Evolutionary conservation across 1,140 invertebrate species (phyloP), one percentile per base, ranked within the genome.

Genomic region (Halictus rubicundus): DNA sequence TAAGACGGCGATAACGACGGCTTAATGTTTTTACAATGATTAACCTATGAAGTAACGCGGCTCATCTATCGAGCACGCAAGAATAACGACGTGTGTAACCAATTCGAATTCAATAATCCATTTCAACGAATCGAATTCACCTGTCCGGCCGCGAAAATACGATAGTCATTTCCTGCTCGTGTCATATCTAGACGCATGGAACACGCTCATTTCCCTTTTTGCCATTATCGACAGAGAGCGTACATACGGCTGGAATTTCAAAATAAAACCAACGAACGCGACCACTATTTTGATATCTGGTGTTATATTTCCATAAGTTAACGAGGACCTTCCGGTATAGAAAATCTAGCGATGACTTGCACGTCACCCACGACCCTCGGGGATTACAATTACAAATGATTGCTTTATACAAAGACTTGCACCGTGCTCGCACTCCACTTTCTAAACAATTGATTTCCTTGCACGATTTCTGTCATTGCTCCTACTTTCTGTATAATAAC

Each of bases 271-370:
- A 32, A 5, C 21, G 19, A 16, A 19, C 8, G 64, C n/a, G n/a
- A n/a, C n/a, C 27, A 32, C 23, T 75, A 75, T 61, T 49, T 66
- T 59, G 61, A 19, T 42, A 42, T 12, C 42, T 7, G 49, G 63
- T 7, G 57, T 23, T 16, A 52, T 7, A 52, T 0, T 19, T 52
- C 16, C n/a, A 27, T 12, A 19, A 65, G 42, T 42, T 27, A 23
- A 14, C 2, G 21, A 5, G 21, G 7, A 66, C 59, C 63, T 75
- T 66, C 63, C 32, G 3, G 37, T 57, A 63, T 9, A 59, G 37
- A 32, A 23, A 63, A 37, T 37, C 25, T 16, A n/a, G 25, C 12
- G 7, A 0, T 12, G 19, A 49, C 37, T n/a, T 32, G n/a, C 32
- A 27, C 14, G 21, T 49, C 27, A 49, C 23, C 59, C 70, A 19